Evolutionary conservation across 2,113 vertebrate genomes (phyloP).

Genomic region (Ahaetulla prasina): DNA sequence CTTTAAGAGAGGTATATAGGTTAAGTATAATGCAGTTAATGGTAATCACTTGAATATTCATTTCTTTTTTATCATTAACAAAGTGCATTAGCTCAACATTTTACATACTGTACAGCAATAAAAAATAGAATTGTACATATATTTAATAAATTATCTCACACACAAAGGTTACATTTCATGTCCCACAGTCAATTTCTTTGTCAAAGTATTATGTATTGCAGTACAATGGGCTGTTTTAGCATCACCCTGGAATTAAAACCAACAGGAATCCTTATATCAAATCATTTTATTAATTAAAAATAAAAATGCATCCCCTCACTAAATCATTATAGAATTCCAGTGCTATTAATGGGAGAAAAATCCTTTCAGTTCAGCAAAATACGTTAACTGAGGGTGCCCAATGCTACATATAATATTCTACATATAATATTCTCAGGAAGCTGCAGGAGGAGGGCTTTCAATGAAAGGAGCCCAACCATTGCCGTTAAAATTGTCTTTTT

Average conservation of each 20-base stretch:
- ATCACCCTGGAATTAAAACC: not conserved
- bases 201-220: not conserved
- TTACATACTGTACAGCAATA: not conserved
- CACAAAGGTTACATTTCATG: not conserved
- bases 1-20: not conserved
- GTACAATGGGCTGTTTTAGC: too few relatives aligned
- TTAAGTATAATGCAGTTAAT: not conserved
- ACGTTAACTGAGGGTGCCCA: not conserved
- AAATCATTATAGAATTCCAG: not conserved
- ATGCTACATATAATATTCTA: not conserved
- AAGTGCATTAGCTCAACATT: not conserved
- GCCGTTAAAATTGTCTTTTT: not conserved
- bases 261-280: not conserved
- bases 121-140: not conserved
- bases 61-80: not conserved
- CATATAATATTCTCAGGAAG: not conserved
- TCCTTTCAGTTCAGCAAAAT: not conserved
- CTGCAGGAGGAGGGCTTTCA: not conserved
- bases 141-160: not conserved
- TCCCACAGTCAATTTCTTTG: not conserved
- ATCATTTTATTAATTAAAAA: not conserved
- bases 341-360: not conserved
- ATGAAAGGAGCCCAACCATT: not conserved
- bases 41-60: not conserved
- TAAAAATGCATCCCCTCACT: not conserved